Conservation (phyloP, 2,113 vertebrate species). For the Vanacampus margaritifer region DNA sequence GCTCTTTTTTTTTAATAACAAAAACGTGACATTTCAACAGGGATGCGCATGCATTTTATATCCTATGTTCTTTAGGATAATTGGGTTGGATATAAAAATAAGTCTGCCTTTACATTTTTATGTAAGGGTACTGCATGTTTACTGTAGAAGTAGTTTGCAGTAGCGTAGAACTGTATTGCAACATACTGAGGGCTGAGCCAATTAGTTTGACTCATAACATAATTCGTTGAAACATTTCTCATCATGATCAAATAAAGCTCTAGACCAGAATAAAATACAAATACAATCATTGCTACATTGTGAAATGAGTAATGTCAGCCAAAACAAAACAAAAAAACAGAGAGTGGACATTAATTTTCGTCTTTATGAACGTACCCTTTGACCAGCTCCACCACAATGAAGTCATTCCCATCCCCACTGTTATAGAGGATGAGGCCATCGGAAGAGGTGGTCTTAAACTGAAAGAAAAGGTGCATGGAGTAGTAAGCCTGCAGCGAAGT, state of each 20-base stretch:
- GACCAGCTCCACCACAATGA: slow-evolving; percentile 97
- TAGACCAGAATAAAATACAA: not conserved
- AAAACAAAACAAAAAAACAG: too few relatives aligned
- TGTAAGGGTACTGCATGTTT: too few relatives aligned
- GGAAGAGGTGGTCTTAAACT: slow-evolving; percentile 97
- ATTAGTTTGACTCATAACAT: not conserved
- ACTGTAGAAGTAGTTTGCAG: too few relatives aligned
- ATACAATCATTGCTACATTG: too few relatives aligned
- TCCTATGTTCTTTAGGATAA: too few relatives aligned
- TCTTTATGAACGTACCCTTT: slow-evolving; percentile 83
- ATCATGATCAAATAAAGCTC: not conserved
- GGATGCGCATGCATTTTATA: too few relatives aligned
- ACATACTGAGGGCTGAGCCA: not conserved
- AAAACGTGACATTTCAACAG: too few relatives aligned
- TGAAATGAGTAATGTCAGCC: too few relatives aligned
- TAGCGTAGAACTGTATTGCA: too few relatives aligned
- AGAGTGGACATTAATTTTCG: not conserved
- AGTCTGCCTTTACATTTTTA: too few relatives aligned
- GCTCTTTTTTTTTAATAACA: too few relatives aligned
- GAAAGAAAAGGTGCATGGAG: slow-evolving; percentile 99
- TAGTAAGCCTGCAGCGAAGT: slow-evolving; percentile 95
- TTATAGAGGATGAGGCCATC: slow-evolving; percentile 97
- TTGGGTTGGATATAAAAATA: too few relatives aligned
- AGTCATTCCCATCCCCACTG: slow-evolving; percentile 97
- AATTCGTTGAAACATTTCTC: not conserved